phyloP scores from a whole-genome alignment of 2,797 vertebrate genomes.

The Gila robusta region DNA sequence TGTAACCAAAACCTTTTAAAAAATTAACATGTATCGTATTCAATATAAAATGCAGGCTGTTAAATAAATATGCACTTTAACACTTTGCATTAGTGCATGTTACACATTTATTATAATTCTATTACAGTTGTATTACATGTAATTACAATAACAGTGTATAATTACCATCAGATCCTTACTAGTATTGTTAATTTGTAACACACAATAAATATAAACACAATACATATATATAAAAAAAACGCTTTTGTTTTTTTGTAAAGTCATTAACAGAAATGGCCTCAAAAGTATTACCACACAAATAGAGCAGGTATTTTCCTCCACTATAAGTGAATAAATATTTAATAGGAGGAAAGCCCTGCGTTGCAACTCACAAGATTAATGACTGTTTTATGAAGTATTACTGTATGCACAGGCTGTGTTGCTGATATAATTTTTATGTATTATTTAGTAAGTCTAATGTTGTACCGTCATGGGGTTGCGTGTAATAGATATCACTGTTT shows the following conservation, averaged over 20 bases:
- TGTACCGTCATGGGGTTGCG: conserved; percentile 66
- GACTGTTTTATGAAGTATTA: conserved; percentile 53
- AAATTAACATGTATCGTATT: neutral
- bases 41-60: neutral
- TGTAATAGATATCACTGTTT: conserved; percentile 75
- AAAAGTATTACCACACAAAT: neutral
- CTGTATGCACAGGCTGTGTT: conserved; percentile 62
- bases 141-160: neutral
- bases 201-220: neutral
- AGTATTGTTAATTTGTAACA: neutral
- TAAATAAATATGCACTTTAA: neutral
- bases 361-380: conserved; percentile 54
- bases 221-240: too few species aligned
- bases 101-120: neutral
- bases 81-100: neutral
- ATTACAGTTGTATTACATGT: neutral
- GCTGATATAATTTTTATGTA: conserved; percentile 69
- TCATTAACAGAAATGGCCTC: neutral
- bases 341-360: conserved; percentile 36
- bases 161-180: neutral
- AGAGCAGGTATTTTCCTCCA: conserved; percentile 1
- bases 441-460: conserved; percentile 68
- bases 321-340: conserved; percentile 35
- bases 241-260: neutral
- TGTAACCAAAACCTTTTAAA: too few species aligned